A percentile compares a stretch with the other conserved stretches of the same genome.
phyloP scores from a whole-genome alignment of 2,797 vertebrate species.

The Alcedo atthis region DNA sequence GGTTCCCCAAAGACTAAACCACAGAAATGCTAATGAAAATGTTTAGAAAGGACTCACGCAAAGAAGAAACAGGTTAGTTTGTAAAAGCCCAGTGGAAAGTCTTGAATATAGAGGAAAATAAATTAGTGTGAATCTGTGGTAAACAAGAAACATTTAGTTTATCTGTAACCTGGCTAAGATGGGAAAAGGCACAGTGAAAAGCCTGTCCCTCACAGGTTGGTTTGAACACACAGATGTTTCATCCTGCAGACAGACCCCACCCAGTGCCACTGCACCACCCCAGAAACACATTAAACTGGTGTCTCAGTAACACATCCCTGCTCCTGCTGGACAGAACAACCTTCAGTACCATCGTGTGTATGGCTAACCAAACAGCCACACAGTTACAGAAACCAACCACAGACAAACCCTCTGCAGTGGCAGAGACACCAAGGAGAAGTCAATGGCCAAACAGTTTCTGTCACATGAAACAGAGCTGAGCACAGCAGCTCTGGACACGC shows the following conservation, averaged over 20 bases:
- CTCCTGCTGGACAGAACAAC: background rate
- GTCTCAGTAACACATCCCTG: background rate
- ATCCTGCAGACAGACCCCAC: background rate
- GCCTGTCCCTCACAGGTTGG: fast-evolving
- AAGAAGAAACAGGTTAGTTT: background rate
- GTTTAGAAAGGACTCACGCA: background rate
- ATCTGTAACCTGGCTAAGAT: background rate
- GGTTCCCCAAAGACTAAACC: background rate
- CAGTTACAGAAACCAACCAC: background rate
- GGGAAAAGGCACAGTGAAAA: background rate
- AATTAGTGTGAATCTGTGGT: background rate
- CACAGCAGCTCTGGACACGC: background rate
- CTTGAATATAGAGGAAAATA: background rate
- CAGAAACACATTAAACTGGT: background rate
- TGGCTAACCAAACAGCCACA: background rate
- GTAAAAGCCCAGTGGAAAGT: background rate
- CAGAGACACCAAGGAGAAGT: conserved; percentile 62
- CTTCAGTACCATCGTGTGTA: background rate
- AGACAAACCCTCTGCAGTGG: background rate
- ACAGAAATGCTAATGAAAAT: background rate
- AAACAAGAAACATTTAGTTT: background rate
- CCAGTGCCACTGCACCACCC: background rate
- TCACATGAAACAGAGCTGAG: fast-evolving
- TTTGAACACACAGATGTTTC: no score
- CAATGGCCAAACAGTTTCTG: conserved; percentile 55